These are phyloP conservation scores for Istiophorus platypterus DNA, from an alignment of 2,113 vertebrate species.

Conservation along the genomic window DNA sequence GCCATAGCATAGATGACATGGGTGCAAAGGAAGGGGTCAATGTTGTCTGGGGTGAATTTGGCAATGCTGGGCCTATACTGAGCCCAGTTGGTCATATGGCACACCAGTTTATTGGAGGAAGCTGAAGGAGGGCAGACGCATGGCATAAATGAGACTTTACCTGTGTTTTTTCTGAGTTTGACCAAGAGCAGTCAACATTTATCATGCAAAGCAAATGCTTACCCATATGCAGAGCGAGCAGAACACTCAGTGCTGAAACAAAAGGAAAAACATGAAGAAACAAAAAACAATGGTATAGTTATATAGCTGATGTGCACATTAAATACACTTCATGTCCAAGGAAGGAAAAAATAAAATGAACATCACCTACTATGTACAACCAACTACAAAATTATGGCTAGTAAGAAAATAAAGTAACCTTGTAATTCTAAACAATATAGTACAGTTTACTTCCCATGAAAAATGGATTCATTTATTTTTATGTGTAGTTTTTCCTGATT, in stretches of 20 bases:
- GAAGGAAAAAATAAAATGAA: neutral
- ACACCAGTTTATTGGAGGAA: slow-evolving; percentile 82
- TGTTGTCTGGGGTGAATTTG: slow-evolving; percentile 79
- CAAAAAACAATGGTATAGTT: neutral
- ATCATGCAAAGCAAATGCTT: slow-evolving; percentile 32
- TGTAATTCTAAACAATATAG: too few relatives aligned
- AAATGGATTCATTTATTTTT: too few relatives aligned
- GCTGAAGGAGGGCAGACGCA: slow-evolving; percentile 54
- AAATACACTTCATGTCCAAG: neutral
- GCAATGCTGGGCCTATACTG: slow-evolving; percentile 80
- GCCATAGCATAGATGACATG: slow-evolving; percentile 84
- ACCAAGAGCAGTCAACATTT: neutral
- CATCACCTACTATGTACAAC: too few relatives aligned
- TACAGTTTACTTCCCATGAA: too few relatives aligned
- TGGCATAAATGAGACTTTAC: neutral
- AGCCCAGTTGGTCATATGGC: slow-evolving; percentile 87
- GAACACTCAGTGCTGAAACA: slow-evolving; percentile 69
- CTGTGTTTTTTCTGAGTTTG: neutral
- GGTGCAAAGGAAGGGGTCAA: slow-evolving; percentile 86
- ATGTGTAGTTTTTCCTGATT: too few relatives aligned
- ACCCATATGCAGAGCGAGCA: slow-evolving; percentile 80
- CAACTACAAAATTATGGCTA: too few relatives aligned
- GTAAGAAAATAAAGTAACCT: neutral
- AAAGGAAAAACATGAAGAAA: slow-evolving; percentile 5
- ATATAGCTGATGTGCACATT: neutral